phyloP scores from a whole-genome alignment of 2,888 invertebrate genomes.

The Ceramica pisi region DNA sequence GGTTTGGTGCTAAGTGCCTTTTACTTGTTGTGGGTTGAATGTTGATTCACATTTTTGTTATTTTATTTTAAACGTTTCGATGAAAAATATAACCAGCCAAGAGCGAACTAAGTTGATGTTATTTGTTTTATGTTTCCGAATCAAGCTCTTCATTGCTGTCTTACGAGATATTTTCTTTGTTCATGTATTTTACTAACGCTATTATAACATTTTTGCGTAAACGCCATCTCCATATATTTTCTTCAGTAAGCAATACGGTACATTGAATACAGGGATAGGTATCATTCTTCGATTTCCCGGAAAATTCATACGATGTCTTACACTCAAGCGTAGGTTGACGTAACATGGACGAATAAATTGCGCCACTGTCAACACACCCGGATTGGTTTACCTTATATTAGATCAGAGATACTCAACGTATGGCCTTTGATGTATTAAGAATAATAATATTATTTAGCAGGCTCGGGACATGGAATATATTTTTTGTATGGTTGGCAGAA shows the following conservation, averaged over 20 bases:
- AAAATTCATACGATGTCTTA: conserved; percentile 18
- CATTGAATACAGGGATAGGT: conserved; percentile 31
- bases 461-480: background rate
- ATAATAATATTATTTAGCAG: conserved; percentile 18
- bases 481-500: conserved; percentile 1
- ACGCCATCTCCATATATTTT: conserved; percentile 5
- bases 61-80: background rate
- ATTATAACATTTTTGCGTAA: background rate
- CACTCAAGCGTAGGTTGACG: conserved; percentile 16
- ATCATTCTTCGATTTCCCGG: conserved; percentile 35
- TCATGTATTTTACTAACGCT: background rate
- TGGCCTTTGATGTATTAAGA: conserved; percentile 29
- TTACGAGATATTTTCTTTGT: background rate
- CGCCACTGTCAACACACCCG: conserved; percentile 8
- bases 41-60: background rate
- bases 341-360: conserved; percentile 29
- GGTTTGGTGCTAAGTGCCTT: conserved; percentile 5
- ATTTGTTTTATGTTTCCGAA: background rate
- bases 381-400: conserved; percentile 26
- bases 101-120: background rate
- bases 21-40: conserved; percentile 12
- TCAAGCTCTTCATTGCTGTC: background rate
- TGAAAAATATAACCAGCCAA: background rate
- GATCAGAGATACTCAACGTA: conserved; percentile 24
- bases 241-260: conserved; percentile 34